Conservation (phyloP, 2,888 invertebrate species). For the Smittia sp. region DNA sequence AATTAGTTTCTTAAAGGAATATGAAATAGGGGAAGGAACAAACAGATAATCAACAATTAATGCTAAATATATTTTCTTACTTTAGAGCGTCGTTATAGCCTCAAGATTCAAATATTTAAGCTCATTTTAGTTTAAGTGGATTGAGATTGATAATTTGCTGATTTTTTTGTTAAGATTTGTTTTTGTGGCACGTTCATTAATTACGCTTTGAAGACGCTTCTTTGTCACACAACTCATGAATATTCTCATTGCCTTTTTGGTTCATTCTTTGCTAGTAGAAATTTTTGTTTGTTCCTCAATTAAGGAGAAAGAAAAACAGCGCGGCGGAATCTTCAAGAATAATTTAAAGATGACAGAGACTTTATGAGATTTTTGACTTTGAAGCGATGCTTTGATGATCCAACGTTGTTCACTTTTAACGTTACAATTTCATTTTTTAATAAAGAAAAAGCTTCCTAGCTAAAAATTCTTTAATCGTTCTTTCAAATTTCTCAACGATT, state of each 20-base stretch:
- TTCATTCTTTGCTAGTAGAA: neutral
- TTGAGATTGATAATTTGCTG: neutral
- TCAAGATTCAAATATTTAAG: constrained; percentile 21
- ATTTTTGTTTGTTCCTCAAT: neutral
- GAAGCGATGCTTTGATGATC: too few species aligned
- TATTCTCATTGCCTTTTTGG: neutral
- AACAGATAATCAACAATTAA: constrained; percentile 2
- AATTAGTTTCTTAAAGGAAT: neutral
- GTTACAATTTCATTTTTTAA: neutral
- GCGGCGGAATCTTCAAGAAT: neutral
- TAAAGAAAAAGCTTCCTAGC: constrained; percentile 9
- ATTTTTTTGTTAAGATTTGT: constrained; percentile 1
- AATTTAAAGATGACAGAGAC: neutral
- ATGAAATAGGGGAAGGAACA: neutral
- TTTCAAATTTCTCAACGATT: neutral
- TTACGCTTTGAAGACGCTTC: too few species aligned
- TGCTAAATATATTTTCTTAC: constrained; percentile 1
- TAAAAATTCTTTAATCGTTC: constrained; percentile 4
- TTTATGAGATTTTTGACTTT: neutral
- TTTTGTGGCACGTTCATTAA: neutral
- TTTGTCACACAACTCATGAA: neutral
- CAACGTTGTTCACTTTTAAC: neutral
- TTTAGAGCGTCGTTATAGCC: constrained; percentile 12
- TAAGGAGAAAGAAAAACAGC: neutral
- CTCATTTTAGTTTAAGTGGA: constrained; percentile 26